Base-by-base conservation (phyloP, 2,113 vertebrate genomes). In the Tachuris rubrigastra region DNA sequence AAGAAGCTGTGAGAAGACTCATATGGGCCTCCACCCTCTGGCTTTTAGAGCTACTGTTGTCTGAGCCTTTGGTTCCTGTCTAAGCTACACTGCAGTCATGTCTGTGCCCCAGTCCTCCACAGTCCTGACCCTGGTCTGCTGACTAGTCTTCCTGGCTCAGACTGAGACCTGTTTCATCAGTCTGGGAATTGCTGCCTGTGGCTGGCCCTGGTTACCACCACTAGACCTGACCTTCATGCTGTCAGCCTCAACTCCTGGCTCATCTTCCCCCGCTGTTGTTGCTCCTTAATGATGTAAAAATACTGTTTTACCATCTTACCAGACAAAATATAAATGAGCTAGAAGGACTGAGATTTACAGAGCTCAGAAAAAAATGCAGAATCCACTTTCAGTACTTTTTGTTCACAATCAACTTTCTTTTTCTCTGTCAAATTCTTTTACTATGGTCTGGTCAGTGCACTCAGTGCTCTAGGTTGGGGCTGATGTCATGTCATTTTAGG, bases 61-160 rank as follows among this genome's bases (percentile, higher is more conserved):
- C 42, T 30, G 46, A 82, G 20, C 9, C 19, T 33, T 59, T 50
- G 53, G 8, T 42, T 27, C n/a, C 41, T n/a, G 14, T 14, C 47
- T 37, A 10, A 49, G 14, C 14, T 24, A 6, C 21, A 7, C 19
- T 14, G 10, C 9, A 49, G 44, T 4, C 5, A 6, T 16, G 44
- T 1, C 30, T 33, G 14, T n/a, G 13, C 2, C 30, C 6, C 12
- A n/a, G 19, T 12, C 13, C 9, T 35, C 3, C 1, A 5, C 20
- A 28, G 1, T 35, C 21, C 27, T 76, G 49, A 18, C 35, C 21
- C 21, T 52, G 85, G 42, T 9, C 21, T 31, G 3, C 25, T 84
- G 44, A 24, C 7, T 17, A 7, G 13, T 28, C 6, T n/a, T 68
- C 10, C 24, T 44, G 35, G 8, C 14, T 73, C 44, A 62, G 3